phyloP scores from a whole-genome alignment of 2,888 invertebrate species.

The Limenitis camilla region DNA sequence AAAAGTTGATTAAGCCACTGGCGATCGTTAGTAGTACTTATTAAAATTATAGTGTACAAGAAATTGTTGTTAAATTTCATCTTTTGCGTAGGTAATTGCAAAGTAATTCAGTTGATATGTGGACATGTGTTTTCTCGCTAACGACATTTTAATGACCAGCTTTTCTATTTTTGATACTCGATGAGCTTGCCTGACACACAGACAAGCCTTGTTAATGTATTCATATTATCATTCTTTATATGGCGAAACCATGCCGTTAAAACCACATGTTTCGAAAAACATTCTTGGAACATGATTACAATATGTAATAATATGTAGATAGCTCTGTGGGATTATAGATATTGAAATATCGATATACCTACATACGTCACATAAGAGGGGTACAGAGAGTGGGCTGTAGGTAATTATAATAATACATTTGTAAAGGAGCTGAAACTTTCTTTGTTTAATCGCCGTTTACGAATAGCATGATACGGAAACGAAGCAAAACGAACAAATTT shows the following conservation, averaged over 20 bases:
- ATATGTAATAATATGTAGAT: background rate
- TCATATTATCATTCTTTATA: background rate
- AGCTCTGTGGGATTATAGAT: too few species aligned
- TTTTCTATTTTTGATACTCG: slow-evolving; percentile 13
- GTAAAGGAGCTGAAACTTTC: too few species aligned
- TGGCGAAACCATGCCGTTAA: slow-evolving; percentile 12
- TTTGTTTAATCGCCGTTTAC: too few species aligned
- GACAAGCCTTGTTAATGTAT: background rate
- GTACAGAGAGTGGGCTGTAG: too few species aligned
- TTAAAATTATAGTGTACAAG: background rate
- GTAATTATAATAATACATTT: too few species aligned
- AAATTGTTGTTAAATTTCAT: background rate
- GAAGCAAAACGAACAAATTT: too few species aligned
- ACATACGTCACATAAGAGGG: too few species aligned
- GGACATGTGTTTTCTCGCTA: slow-evolving; percentile 16
- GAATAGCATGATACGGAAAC: too few species aligned
- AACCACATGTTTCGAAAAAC: slow-evolving; percentile 5
- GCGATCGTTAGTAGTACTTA: background rate
- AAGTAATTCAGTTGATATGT: slow-evolving; percentile 10
- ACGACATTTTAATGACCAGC: slow-evolving; percentile 18
- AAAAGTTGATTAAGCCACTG: too few species aligned
- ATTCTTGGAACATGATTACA: background rate
- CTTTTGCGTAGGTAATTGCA: background rate
- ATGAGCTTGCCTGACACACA: background rate
- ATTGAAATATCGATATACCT: too few species aligned